These are phyloP conservation scores for Motacilla alba DNA, from an alignment of 2,113 vertebrate species.

Conservation along the genomic window DNA sequence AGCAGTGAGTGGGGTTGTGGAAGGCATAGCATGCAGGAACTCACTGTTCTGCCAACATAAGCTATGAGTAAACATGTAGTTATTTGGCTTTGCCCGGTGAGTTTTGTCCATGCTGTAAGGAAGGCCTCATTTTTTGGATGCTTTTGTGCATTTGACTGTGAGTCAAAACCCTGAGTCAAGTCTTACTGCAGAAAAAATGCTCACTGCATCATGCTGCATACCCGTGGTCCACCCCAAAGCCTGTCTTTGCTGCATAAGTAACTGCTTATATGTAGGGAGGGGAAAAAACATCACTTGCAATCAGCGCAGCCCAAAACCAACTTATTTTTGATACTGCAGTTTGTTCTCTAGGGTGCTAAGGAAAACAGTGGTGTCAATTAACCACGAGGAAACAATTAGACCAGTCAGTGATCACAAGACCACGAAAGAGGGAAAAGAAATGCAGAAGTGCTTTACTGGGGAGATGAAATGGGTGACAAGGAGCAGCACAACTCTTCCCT, in stretches of 20 bases:
- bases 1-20: not conserved
- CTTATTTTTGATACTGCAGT: not conserved
- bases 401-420: not conserved
- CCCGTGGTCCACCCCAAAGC: not conserved
- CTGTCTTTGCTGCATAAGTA: not conserved
- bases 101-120: not conserved
- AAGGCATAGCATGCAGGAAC: not conserved
- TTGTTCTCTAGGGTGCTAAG: not conserved
- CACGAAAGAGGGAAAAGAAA: not conserved
- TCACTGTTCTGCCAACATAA: not conserved
- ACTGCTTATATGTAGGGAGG: not conserved
- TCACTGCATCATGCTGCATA: rapidly evolving
- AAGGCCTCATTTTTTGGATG: not conserved
- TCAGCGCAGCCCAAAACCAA: not conserved
- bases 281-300: rapidly evolving
- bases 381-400: not conserved
- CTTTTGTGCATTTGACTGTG: not conserved
- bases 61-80: not conserved
- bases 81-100: not conserved
- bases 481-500: not conserved
- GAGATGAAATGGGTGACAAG: not conserved
- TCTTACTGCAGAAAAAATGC: not conserved
- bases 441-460: not conserved
- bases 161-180: not conserved
- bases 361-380: not conserved